Percentiles rank a stretch among this genome's conserved stretches.
Conservation (phyloP, 2,113 vertebrate species). For the Trichomycterus rosablanca region DNA sequence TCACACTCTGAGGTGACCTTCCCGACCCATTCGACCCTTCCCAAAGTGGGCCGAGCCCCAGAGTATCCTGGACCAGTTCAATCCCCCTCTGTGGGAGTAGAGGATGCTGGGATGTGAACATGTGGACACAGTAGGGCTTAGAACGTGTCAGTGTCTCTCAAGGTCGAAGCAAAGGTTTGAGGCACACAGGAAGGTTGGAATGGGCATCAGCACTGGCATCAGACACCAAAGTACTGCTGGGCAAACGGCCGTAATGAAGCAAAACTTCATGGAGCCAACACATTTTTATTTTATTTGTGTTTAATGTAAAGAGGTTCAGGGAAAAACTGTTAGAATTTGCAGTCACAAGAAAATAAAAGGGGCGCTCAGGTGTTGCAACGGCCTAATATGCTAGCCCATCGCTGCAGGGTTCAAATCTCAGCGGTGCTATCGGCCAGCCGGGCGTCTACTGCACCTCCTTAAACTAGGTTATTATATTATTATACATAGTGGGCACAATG, state of each 20-base stretch:
- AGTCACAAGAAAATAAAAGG: too few species aligned
- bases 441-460: too few species aligned
- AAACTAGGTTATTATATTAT: too few species aligned
- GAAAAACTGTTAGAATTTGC: too few species aligned
- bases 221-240: conserved; percentile 5
- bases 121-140: conserved; percentile 40
- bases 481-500: too few species aligned
- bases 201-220: neutral
- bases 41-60: conserved; percentile 35
- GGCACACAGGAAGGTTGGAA: conserved; percentile 28
- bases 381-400: too few species aligned
- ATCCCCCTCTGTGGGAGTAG: conserved; percentile 9
- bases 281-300: too few species aligned
- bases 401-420: too few species aligned
- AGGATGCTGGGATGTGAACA: conserved; percentile 32
- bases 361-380: too few species aligned
- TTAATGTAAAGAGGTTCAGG: too few species aligned
- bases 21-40: conserved; percentile 33
- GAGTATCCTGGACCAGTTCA: conserved; percentile 17
- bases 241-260: conserved; percentile 12
- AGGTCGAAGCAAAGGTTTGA: conserved; percentile 36
- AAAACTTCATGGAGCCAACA: neutral
- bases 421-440: too few species aligned
- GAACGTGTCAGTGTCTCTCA: conserved; percentile 27
- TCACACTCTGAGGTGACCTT: conserved; percentile 29